Percentiles rank a stretch among this genome's conserved stretches.
These are phyloP conservation scores for Clarias platycephalus DNA, from an alignment of 2,797 vertebrate species.

Conservation along the genomic window DNA sequence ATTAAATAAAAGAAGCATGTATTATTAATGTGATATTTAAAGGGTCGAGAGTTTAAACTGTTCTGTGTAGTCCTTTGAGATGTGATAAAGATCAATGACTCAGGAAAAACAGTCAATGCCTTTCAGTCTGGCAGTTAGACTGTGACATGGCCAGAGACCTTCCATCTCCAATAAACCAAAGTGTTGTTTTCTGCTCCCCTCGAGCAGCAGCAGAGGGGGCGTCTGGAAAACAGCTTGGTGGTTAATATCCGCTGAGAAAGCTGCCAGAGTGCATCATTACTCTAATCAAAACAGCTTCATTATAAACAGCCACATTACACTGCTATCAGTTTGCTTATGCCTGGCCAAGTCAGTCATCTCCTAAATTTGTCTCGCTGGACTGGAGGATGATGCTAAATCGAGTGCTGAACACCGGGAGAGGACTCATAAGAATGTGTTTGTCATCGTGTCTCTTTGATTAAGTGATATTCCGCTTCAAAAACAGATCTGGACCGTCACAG, in stretches of 20 bases:
- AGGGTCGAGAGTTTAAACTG: neutral
- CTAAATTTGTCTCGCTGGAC: slow-evolving; percentile 37
- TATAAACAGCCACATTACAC: slow-evolving; percentile 45
- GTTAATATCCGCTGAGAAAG: slow-evolving; percentile 53
- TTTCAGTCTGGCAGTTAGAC: slow-evolving; percentile 10
- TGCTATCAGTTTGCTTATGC: slow-evolving; percentile 50
- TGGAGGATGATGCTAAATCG: slow-evolving; percentile 23
- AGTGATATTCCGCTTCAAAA: neutral
- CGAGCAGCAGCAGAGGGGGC: slow-evolving; percentile 30
- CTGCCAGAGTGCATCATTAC: slow-evolving; percentile 53
- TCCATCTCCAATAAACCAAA: slow-evolving; percentile 30
- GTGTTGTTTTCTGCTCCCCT: slow-evolving; percentile 31
- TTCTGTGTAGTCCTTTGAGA: neutral
- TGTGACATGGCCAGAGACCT: slow-evolving; percentile 16
- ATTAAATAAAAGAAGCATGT: neutral
- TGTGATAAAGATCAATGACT: neutral
- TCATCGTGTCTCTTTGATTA: neutral
- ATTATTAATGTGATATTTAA: neutral
- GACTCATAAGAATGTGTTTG: neutral
- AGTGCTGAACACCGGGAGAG: neutral
- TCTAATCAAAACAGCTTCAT: slow-evolving; percentile 47
- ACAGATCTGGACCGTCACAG: neutral
- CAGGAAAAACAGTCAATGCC: neutral
- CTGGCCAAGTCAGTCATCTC: slow-evolving; percentile 37
- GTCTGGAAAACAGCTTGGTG: slow-evolving; percentile 48